phyloP scores from a whole-genome alignment of 1,140 invertebrate genomes.

The Coboldia fuscipes region DNA sequence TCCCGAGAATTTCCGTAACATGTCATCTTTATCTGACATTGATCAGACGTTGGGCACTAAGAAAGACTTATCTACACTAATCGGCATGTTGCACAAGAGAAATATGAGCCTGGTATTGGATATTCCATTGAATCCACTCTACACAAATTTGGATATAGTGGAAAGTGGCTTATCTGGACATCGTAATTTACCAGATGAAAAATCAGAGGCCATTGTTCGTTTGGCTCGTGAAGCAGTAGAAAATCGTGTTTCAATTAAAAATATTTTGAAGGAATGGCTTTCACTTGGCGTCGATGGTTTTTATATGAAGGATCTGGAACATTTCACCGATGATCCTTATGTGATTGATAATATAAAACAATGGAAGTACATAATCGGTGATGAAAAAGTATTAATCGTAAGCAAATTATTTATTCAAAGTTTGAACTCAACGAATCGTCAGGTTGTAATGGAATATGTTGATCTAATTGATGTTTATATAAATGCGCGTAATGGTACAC shows the following conservation, averaged over 20 bases:
- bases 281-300: conserved; percentile 51
- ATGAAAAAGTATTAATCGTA: conserved; percentile 39
- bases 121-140: conserved; percentile 30
- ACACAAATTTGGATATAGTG: background rate
- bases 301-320: conserved; percentile 48
- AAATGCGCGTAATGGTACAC: conserved; percentile 30
- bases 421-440: conserved; percentile 18
- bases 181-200: conserved; percentile 12
- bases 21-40: conserved; percentile 34
- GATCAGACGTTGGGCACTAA: conserved; percentile 37
- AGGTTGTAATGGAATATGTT: conserved; percentile 33
- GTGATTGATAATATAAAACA: conserved; percentile 27
- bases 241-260: conserved; percentile 20
- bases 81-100: conserved; percentile 30
- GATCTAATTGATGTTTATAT: conserved; percentile 49
- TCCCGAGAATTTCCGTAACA: conserved; percentile 41
- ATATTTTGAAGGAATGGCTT: conserved; percentile 40
- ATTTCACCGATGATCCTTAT: conserved; percentile 22
- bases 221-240: background rate
- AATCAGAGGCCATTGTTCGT: conserved; percentile 3
- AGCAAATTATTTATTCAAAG: conserved; percentile 30
- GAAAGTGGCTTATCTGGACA: conserved; percentile 9
- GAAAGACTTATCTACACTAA: conserved; percentile 38
- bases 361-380: conserved; percentile 42
- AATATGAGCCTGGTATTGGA: conserved; percentile 56